These are phyloP conservation scores for Melinaea marsaeus DNA, from an alignment of 2,888 invertebrate species.

Conservation along the genomic window DNA sequence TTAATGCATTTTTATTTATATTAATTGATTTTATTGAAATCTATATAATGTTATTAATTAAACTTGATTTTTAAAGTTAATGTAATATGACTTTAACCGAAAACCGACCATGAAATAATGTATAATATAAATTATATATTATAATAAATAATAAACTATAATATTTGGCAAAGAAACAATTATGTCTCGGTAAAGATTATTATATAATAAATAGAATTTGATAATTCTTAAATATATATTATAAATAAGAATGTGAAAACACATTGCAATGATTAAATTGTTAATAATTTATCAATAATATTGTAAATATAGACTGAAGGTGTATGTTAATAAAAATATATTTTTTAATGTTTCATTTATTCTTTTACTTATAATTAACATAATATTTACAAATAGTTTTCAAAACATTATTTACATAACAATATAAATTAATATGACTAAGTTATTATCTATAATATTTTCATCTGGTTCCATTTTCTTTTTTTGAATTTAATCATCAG, in stretches of 20 bases:
- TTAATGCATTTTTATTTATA: constrained; percentile 3
- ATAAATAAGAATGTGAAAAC: constrained; percentile 43
- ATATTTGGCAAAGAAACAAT: too few species aligned
- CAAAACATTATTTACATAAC: too few species aligned
- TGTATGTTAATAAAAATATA: constrained; percentile 37
- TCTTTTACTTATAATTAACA: constrained; percentile 6
- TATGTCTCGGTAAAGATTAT: too few species aligned
- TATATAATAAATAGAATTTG: background rate
- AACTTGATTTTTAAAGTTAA: too few species aligned
- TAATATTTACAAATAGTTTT: background rate
- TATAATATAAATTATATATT: too few species aligned
- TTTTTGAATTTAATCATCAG: too few species aligned
- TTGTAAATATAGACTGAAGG: constrained; percentile 48
- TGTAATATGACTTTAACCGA: too few species aligned
- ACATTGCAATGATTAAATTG: constrained; percentile 17
- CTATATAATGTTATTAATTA: background rate
- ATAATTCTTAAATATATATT: background rate
- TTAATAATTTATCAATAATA: constrained; percentile 33
- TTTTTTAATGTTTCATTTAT: constrained; percentile 24
- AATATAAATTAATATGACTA: too few species aligned
- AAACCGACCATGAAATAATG: too few species aligned
- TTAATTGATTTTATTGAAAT: constrained; percentile 1
- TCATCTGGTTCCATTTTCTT: too few species aligned
- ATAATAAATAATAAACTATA: too few species aligned
- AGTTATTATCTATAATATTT: too few species aligned